Evolutionary conservation across 2,888 invertebrate genomes (phyloP).

Genomic region (Incurvaria masculella): DNA sequence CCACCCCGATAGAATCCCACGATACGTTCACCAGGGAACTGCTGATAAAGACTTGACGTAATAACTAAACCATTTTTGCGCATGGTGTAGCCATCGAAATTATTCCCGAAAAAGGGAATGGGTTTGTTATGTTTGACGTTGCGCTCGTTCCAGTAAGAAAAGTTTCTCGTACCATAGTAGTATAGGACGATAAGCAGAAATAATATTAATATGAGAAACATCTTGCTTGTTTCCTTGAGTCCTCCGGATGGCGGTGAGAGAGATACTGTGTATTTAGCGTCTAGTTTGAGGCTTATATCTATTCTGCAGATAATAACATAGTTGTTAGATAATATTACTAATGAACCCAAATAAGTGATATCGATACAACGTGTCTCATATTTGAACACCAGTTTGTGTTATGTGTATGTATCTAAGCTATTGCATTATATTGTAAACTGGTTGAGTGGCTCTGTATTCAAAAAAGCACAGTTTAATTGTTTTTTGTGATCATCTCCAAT

Average conservation of each 20-base stretch:
- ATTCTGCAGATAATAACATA: background rate
- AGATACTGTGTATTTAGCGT: slow-evolving; percentile 24
- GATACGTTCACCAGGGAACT: slow-evolving; percentile 22
- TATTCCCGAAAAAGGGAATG: slow-evolving; percentile 18
- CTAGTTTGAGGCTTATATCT: slow-evolving; percentile 15
- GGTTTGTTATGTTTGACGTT: slow-evolving; percentile 19
- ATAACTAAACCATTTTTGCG: slow-evolving; percentile 17
- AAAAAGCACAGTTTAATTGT: no score
- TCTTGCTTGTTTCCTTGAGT: slow-evolving; percentile 18
- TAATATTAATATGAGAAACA: slow-evolving; percentile 5
- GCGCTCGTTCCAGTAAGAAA: slow-evolving; percentile 17
- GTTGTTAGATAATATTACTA: slow-evolving; percentile 6
- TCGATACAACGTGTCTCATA: no score
- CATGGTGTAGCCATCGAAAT: slow-evolving; percentile 13
- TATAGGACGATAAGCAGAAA: slow-evolving; percentile 9
- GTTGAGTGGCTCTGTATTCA: no score
- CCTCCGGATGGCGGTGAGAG: slow-evolving; percentile 25
- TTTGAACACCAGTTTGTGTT: no score
- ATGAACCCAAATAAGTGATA: no score
- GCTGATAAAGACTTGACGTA: slow-evolving; percentile 16
- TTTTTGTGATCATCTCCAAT: no score
- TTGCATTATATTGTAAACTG: no score
- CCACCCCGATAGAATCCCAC: slow-evolving; percentile 22
- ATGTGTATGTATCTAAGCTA: no score
- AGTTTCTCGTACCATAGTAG: slow-evolving; percentile 17